A percentile compares a stretch with the other conserved stretches of the same genome.
These are phyloP conservation scores for Lycaena phlaeas DNA, from an alignment of 2,888 invertebrate genomes.

Conservation along the genomic window DNA sequence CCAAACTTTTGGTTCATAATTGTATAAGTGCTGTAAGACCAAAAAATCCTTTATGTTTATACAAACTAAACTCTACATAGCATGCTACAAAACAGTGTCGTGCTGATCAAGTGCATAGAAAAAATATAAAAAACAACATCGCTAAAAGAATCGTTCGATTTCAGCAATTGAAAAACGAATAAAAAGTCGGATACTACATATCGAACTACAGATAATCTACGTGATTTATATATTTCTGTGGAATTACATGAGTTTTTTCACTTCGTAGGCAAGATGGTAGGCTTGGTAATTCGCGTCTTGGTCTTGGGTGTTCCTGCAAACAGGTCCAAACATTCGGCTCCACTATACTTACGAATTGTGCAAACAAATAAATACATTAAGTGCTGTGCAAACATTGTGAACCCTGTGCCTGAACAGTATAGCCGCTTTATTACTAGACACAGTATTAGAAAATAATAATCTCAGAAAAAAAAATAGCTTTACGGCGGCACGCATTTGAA, in stretches of 20 bases:
- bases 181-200: constrained; percentile 1
- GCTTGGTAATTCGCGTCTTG: constrained; percentile 97
- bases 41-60: neutral
- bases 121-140: constrained; percentile 1
- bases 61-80: constrained; percentile 1
- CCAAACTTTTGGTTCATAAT: neutral
- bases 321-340: constrained; percentile 76
- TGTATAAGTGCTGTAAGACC: neutral
- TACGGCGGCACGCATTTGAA: too few species aligned
- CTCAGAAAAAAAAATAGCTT: too few species aligned
- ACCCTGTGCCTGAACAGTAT: constrained; percentile 20
- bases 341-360: constrained; percentile 33
- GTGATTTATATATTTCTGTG: constrained; percentile 49
- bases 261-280: constrained; percentile 99
- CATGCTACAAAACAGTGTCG: constrained; percentile 12
- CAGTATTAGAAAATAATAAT: too few species aligned
- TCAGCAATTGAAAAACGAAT: neutral
- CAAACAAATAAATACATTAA: constrained; percentile 20
- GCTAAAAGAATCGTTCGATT: neutral
- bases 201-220: constrained; percentile 34
- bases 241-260: constrained; percentile 99
- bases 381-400: constrained; percentile 25
- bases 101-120: constrained; percentile 15
- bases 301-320: constrained; percentile 88
- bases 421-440: too few species aligned